Evolutionary conservation across 53 echinoderm and acorn worm genomes (phyloP), one percentile per base, ranked within the genome.

Genomic region (Apostichopus leukothele): DNA sequence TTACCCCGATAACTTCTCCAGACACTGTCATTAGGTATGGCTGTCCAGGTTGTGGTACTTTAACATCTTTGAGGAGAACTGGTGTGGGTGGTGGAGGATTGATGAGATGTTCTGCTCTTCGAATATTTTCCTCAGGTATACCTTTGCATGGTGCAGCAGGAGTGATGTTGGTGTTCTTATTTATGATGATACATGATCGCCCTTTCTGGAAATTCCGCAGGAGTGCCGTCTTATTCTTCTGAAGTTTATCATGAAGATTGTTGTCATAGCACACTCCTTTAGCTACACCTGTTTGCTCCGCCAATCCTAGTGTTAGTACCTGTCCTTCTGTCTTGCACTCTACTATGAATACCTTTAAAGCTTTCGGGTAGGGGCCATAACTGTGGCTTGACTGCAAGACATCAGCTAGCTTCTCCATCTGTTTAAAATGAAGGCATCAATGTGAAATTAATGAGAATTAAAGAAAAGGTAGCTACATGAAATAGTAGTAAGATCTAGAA

Each of bases 1-100:
- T 61, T 61, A 83, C 84, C 84, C 57, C 57, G 57, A 83, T 60
- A 83, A 83, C 57, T 21, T 83, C 59, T 83, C 84, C 84, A 61
- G 60, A 61, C 63, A 83, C 84, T 83, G 63, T 61, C 27, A 83
- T 4, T 7, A 61, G 84, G 10, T 20, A 22, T 61, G 84, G 84
- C n/a, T 55, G 53, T 9, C 84, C 84, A 20, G 84, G 84, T 20
- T 83, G 53, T 14, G 84, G 84, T 9, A 83, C 20, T 21, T 83
- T 19, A 9, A 61, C 59, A 61, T 83, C 84, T 27, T 83, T 83
- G 4, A 83, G 27, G 14, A 54, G 25, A 8, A 57, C 27, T 19
- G 1, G 84, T 61, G 53, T 20, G 18, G 84, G 60, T 83, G 84
- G 84, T 22, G 84, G 84, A 6, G 84, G 84, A 83, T 83, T 57